Evolutionary conservation across 37 sponge, comb jelly and placozoan species (phyloP).

Genomic region (Haliclona indistincta): DNA sequence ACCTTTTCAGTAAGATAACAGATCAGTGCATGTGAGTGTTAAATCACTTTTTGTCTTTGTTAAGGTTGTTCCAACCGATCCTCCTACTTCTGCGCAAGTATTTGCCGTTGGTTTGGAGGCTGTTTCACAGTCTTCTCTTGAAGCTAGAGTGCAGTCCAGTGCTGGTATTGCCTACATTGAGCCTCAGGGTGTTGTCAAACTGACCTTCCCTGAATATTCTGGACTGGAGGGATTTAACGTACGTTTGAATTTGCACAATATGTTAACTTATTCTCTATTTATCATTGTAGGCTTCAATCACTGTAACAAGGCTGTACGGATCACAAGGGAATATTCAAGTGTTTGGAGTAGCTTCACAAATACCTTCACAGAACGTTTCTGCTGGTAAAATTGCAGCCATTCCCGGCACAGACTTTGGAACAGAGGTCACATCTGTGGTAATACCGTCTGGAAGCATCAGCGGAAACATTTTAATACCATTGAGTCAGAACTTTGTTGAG

Average conservation of each 20-base stretch:
- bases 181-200: slow-evolving; percentile 70
- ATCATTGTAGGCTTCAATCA: slow-evolving; percentile 14
- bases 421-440: slow-evolving; percentile 9
- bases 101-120: slow-evolving; percentile 58
- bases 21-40: not conserved
- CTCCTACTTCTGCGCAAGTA: slow-evolving; percentile 63
- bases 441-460: slow-evolving; percentile 59
- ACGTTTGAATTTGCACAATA: not conserved
- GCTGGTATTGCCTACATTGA: slow-evolving; percentile 51
- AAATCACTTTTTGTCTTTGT: not conserved
- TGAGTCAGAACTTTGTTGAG: slow-evolving; percentile 39
- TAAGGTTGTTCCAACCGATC: slow-evolving; percentile 58
- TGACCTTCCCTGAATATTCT: slow-evolving; percentile 12
- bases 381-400: slow-evolving; percentile 35
- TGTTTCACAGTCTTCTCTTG: slow-evolving; percentile 19
- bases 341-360: slow-evolving; percentile 45
- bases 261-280: not conserved
- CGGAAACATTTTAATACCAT: slow-evolving; percentile 42
- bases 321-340: slow-evolving; percentile 61
- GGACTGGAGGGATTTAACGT: slow-evolving; percentile 55
- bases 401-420: slow-evolving; percentile 38
- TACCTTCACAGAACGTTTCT: slow-evolving; percentile 1
- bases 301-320: slow-evolving; percentile 72
- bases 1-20: slow-evolving; percentile 53
- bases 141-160: slow-evolving; percentile 34